Evolutionary conservation across 2,888 invertebrate species (phyloP).

Genomic region (Subacronicta megacephala): DNA sequence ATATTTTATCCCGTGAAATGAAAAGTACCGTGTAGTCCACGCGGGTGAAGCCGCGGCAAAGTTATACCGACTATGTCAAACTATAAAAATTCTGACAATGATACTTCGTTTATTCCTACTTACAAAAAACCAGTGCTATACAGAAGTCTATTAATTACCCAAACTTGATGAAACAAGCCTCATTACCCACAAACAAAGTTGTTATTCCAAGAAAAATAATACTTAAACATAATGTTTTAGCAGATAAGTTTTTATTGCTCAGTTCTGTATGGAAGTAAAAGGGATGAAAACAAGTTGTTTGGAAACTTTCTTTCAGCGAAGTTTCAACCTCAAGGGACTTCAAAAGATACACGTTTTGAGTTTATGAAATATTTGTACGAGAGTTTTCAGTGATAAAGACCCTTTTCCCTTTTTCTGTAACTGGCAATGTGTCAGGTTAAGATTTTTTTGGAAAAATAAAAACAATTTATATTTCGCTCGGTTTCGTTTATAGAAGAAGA

Average conservation of each 20-base stretch:
- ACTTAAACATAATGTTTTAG: conserved; percentile 30
- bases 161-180: conserved; percentile 59
- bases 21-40: too few relatives aligned
- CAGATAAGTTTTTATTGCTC: conserved; percentile 40
- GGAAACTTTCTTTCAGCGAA: conserved; percentile 26
- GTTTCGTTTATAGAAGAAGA: too few relatives aligned
- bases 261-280: conserved; percentile 15
- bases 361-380: conserved; percentile 4
- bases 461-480: too few relatives aligned
- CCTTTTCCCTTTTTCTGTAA: too few relatives aligned
- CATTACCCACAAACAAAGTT: conserved; percentile 58
- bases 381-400: too few relatives aligned
- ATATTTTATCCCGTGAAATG: too few relatives aligned
- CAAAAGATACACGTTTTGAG: conserved; percentile 24
- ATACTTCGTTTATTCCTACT: too few relatives aligned
- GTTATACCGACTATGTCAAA: too few relatives aligned
- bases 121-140: background rate
- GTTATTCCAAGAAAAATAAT: conserved; percentile 48
- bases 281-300: conserved; percentile 33
- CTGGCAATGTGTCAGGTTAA: too few relatives aligned
- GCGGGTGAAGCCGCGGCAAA: too few relatives aligned
- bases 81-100: too few relatives aligned
- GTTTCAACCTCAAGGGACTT: conserved; percentile 27
- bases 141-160: conserved; percentile 54
- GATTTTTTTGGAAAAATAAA: too few relatives aligned